Evolutionary conservation across 1,140 invertebrate species (phyloP), one percentile per base, ranked within the genome.

Genomic region (Vanessa tameamea): DNA sequence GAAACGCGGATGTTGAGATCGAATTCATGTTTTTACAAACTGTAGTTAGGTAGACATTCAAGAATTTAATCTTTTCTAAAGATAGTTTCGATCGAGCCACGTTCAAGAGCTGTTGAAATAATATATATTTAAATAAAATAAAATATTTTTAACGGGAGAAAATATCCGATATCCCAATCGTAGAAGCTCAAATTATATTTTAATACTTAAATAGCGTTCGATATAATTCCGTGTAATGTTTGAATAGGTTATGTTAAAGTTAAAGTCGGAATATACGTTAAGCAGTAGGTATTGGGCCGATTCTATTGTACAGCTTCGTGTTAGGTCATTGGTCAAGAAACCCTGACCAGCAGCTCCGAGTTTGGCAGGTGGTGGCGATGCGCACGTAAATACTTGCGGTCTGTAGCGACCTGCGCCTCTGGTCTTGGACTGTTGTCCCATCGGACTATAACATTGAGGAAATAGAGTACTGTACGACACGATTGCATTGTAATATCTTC

Each of bases 11-110:
- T 47, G 65, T 68, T 69, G 57, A 63, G 53, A 78, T 76, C 73
- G 73, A 79, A 78, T 81, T 80, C 78, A 78, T 78, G 72, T 70
- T 77, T 80, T 78, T 78, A 80, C 80, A 78, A 74, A 73, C 76
- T 57, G 64, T 82, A 82, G 82, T n/a, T 83, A 83, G 82, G 75
- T 83, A 81, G 75, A 73, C 43, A 69, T 78, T 80, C 75, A 73
- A 80, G 75, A 82, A 78, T 75, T 82, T 78, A 77, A 79, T 53
- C 51, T 73, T 66, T 66, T 64, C 63, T 64, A 64, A 47, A 64
- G 51, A 69, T 70, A 70, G 69, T 69, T 23, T 13, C 47, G 69
- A 50, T 61, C 69, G 69, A 51, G 57, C 47, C 69, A 20, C 55
- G 50, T 70, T 63, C 47, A 70, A 64, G 47, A 70, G 59, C 47